Evolutionary conservation across 1,140 invertebrate species (phyloP).

Genomic region (Cylas formicarius): DNA sequence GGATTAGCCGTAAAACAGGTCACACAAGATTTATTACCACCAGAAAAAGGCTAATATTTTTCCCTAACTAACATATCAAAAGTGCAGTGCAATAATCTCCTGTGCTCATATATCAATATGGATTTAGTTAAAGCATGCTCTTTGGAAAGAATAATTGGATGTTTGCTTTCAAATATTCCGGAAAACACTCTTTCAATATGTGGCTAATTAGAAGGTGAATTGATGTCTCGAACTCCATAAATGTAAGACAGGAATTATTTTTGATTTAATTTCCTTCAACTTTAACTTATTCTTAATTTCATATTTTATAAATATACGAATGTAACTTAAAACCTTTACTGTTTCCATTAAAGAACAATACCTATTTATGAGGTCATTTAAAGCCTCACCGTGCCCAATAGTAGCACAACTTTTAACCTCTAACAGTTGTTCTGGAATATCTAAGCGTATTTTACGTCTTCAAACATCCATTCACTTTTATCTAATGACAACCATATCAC

Average conservation of each 20-base stretch:
- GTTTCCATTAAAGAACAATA: no score
- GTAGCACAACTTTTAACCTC: no score
- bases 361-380: no score
- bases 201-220: conserved; percentile 1
- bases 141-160: conserved; percentile 22
- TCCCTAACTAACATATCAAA: conserved; percentile 19
- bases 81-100: conserved; percentile 24
- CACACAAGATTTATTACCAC: conserved; percentile 11
- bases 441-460: background rate
- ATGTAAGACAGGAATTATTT: no score
- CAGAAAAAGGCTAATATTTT: conserved; percentile 22
- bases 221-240: no score
- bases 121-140: conserved; percentile 16
- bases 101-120: conserved; percentile 24
- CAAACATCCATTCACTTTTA: conserved; percentile 2
- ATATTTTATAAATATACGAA: no score
- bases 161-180: conserved; percentile 15
- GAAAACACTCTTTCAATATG: conserved; percentile 11
- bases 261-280: no score
- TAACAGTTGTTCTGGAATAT: background rate
- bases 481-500: conserved; percentile 13
- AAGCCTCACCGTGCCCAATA: no score
- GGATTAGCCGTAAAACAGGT: conserved; percentile 19
- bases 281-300: no score
- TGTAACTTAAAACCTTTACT: no score